phyloP scores from a whole-genome alignment of 2,797 vertebrate species.

The Amphiprion clarkii region DNA sequence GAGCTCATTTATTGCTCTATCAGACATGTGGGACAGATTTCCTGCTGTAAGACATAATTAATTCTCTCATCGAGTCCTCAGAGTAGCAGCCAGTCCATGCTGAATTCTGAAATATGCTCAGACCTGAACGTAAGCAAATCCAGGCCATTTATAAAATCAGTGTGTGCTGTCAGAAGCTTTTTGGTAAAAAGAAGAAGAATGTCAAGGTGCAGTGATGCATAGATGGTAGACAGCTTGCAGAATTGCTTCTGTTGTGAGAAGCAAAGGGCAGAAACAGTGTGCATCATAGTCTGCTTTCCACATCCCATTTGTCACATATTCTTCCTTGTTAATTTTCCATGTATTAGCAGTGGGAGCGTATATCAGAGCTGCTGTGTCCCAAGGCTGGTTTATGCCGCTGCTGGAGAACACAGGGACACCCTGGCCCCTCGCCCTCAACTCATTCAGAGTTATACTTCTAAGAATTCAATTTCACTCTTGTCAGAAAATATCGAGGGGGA shows the following conservation, averaged over 20 bases:
- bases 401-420: conserved; percentile 4
- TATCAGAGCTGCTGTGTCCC: conserved; percentile 26
- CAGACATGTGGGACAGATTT: conserved; percentile 26
- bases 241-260: conserved; percentile 45
- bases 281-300: conserved; percentile 35
- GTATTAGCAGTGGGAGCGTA: conserved; percentile 24
- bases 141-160: conserved; percentile 17
- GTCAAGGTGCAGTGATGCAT: conserved; percentile 42
- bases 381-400: conserved; percentile 9
- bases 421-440: conserved; percentile 9
- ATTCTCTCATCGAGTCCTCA: conserved; percentile 41
- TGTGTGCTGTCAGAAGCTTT: conserved; percentile 15
- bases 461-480: conserved; percentile 55
- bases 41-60: conserved; percentile 21
- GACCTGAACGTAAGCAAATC: conserved; percentile 9
- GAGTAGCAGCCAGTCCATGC: neutral
- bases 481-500: conserved; percentile 46
- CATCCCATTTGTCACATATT: conserved; percentile 34
- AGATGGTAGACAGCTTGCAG: conserved; percentile 43
- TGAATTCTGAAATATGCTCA: conserved; percentile 20
- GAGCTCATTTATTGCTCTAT: conserved; percentile 4
- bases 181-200: conserved; percentile 27
- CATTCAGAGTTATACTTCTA: conserved; percentile 45
- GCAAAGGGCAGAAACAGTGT: conserved; percentile 45
- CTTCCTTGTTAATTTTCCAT: conserved; percentile 29